phyloP scores from a whole-genome alignment of 2,113 vertebrate species.

The Microcebus lehilahytsara region DNA sequence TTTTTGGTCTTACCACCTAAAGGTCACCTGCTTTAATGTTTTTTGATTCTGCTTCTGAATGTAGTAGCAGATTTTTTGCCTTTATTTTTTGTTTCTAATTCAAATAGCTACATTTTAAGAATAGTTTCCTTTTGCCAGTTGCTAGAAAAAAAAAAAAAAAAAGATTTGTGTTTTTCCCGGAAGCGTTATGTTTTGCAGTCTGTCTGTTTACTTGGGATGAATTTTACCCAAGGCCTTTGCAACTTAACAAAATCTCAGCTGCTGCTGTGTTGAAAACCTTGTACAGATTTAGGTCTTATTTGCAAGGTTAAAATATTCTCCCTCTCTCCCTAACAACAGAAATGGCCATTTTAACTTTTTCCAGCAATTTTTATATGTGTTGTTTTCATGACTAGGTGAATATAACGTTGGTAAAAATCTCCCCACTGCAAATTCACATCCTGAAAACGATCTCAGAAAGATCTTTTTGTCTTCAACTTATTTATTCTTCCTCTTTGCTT shows the following conservation, averaged over 20 bases:
- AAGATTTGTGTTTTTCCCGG: conserved; percentile 28
- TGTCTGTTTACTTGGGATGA: conserved; percentile 38
- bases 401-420: neutral
- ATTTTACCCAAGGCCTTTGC: conserved; percentile 57
- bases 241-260: conserved; percentile 15
- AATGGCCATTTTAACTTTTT: neutral
- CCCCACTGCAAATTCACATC: neutral
- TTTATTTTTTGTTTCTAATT: conserved; percentile 7
- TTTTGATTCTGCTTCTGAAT: neutral
- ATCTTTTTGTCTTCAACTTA: neutral
- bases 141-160: neutral
- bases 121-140: conserved; percentile 39
- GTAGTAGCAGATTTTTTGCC: neutral
- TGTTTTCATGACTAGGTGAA: neutral
- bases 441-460: neutral
- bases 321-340: neutral
- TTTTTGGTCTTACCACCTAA: neutral
- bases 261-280: neutral
- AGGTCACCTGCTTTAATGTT: neutral
- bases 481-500: neutral
- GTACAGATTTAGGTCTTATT: conserved; percentile 5
- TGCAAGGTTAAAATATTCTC: neutral
- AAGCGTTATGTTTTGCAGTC: conserved; percentile 20
- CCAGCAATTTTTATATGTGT: neutral
- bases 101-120: conserved; percentile 42